phyloP scores from a whole-genome alignment of 2,113 vertebrate species.

The Anolis sagrei region DNA sequence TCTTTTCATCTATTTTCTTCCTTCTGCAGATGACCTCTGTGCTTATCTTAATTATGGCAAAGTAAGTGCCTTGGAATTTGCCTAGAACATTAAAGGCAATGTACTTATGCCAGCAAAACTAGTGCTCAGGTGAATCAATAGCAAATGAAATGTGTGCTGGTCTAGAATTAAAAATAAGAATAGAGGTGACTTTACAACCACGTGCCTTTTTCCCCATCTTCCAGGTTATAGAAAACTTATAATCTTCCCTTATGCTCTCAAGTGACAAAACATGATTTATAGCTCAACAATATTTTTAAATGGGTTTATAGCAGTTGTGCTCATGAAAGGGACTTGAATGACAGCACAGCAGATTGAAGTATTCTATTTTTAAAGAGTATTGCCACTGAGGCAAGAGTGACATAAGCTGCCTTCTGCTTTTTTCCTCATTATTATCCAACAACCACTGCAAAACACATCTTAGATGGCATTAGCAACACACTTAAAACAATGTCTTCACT shows the following conservation, averaged over 20 bases:
- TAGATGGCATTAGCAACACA: neutral
- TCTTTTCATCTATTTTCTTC: neutral
- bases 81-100: constrained; percentile 44
- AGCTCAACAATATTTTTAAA: constrained; percentile 24
- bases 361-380: constrained; percentile 34
- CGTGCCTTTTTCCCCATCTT: neutral
- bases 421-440: neutral
- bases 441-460: neutral
- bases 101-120: constrained; percentile 51
- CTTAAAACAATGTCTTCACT: neutral
- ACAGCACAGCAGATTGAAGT: constrained; percentile 15
- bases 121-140: constrained; percentile 59
- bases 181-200: constrained; percentile 61
- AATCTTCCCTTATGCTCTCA: constrained; percentile 56
- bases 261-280: constrained; percentile 63
- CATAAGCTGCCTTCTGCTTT: neutral
- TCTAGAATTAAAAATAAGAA: constrained; percentile 66
- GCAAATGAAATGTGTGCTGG: constrained; percentile 59
- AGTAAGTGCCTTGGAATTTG: constrained; percentile 40
- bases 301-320: constrained; percentile 51
- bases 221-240: constrained; percentile 48
- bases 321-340: constrained; percentile 41
- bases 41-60: constrained; percentile 45
- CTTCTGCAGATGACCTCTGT: neutral
- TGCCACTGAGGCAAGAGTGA: neutral